Conservation (phyloP, 2,888 invertebrate genomes). For the Dusona sp. region DNA sequence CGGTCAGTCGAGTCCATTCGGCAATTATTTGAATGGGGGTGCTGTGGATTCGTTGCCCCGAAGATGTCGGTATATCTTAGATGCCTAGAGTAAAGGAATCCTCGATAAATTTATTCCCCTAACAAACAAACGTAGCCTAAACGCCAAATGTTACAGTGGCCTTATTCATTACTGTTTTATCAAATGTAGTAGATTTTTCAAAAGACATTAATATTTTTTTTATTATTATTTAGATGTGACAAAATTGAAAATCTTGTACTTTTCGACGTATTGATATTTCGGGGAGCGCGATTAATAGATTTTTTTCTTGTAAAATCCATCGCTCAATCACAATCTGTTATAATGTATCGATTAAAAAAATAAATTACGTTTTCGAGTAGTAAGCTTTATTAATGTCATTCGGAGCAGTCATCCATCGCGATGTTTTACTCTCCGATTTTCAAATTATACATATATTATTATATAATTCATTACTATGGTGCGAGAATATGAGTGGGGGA, state of each 20-base stretch:
- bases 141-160: constrained; percentile 38
- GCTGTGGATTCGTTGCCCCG: constrained; percentile 9
- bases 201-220: not conserved
- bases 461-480: constrained; percentile 33
- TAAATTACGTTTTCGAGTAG: not conserved
- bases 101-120: not conserved
- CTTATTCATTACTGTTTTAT: constrained; percentile 49
- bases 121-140: constrained; percentile 11
- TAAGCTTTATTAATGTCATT: not conserved
- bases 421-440: not conserved
- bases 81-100: constrained; percentile 15
- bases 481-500: constrained; percentile 47
- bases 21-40: constrained; percentile 49
- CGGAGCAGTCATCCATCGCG: not conserved
- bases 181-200: constrained; percentile 6
- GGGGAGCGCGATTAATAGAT: not conserved
- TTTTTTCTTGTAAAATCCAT: not conserved
- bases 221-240: constrained; percentile 9
- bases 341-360: not conserved
- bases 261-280: not conserved
- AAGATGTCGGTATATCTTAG: constrained; percentile 13
- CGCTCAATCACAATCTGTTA: not conserved
- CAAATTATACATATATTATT: not conserved
- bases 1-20: constrained; percentile 13
- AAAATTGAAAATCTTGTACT: not conserved